Evolutionary conservation across 2,797 vertebrate genomes (phyloP).

Genomic region (Lacerta bilineata): DNA sequence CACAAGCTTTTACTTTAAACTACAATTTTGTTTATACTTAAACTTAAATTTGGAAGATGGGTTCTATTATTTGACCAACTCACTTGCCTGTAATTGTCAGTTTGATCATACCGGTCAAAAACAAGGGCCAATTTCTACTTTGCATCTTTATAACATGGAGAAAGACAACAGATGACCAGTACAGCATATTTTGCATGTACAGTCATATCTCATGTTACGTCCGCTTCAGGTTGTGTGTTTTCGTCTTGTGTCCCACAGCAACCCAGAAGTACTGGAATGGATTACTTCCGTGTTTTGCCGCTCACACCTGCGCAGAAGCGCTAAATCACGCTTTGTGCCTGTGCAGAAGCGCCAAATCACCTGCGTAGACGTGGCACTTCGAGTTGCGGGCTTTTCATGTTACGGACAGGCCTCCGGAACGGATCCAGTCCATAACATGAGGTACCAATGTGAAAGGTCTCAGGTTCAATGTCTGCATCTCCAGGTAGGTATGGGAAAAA

Average conservation of each 20-base stretch:
- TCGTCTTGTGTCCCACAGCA: too few species aligned
- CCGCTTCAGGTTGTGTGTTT: too few species aligned
- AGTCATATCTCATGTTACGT: too few species aligned
- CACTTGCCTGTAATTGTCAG: slow-evolving; percentile 67
- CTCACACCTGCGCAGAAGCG: rapidly evolving
- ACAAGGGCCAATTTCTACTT: neutral
- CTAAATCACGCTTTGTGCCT: too few species aligned
- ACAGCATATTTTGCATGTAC: neutral
- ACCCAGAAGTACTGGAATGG: too few species aligned
- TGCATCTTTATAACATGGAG: neutral
- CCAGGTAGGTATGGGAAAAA: neutral
- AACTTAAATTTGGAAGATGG: slow-evolving; percentile 56
- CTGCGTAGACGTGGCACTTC: too few species aligned
- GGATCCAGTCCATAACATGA: too few species aligned
- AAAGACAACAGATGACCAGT: neutral
- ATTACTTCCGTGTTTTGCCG: too few species aligned
- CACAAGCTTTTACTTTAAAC: slow-evolving; percentile 64
- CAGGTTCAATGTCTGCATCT: neutral
- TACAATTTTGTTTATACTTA: slow-evolving; percentile 67
- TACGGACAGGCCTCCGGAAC: too few species aligned
- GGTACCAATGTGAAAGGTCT: neutral
- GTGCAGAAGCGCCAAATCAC: too few species aligned
- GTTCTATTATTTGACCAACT: slow-evolving; percentile 67
- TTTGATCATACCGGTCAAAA: neutral
- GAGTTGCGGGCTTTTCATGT: too few species aligned